Base-by-base conservation (phyloP, 2,888 invertebrate species). In the Drosophila mettleri region DNA sequence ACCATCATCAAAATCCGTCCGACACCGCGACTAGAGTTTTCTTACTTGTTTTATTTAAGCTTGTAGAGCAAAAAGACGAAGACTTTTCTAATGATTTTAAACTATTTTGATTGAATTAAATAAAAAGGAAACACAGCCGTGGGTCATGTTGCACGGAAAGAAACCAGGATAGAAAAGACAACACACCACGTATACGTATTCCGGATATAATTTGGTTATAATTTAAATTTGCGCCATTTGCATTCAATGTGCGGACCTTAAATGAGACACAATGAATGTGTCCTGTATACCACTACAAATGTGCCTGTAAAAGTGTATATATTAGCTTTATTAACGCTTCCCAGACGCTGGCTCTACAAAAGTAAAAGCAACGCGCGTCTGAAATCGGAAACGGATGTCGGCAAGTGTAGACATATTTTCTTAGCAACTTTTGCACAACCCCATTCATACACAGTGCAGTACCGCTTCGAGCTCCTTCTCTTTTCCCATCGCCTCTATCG, bases 391-490 rank as follows among this genome's bases (percentile, higher is more conserved):
- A 80, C 81, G 81, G 84, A 81, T 81, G 80, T 84, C 64, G 78
- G 84, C 76, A 81, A 82, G 80, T 82, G 80, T 80, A 80, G 80
- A 79, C 80, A 80, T 81, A 82, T 84, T 84, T 82, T 84, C 81
- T 77, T 84, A 65, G 77, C 51, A 77, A 79, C 74, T 82, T 84
- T 76, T 49, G 59, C 59, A 3, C 61, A 61, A 55, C 55, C 43
- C 22, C 22, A n/a, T n/a, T n/a, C 49, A 33, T n/a, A 22, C 48
- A 14, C 24, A n/a, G 3, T 4, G 8, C 12, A 45, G 36, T 12
- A 0, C 22, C 14, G 7, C 24, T 7, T 22, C 24, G 3, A 27
- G n/a, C 1, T 4, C 33, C 27, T 10, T 46, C 27, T 14, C 20
- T 12, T n/a, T 24, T n/a, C n/a, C n/a, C 27, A 24, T n/a, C 38